phyloP scores from a whole-genome alignment of 2,888 invertebrate species.

The Cerastis rubricosa region DNA sequence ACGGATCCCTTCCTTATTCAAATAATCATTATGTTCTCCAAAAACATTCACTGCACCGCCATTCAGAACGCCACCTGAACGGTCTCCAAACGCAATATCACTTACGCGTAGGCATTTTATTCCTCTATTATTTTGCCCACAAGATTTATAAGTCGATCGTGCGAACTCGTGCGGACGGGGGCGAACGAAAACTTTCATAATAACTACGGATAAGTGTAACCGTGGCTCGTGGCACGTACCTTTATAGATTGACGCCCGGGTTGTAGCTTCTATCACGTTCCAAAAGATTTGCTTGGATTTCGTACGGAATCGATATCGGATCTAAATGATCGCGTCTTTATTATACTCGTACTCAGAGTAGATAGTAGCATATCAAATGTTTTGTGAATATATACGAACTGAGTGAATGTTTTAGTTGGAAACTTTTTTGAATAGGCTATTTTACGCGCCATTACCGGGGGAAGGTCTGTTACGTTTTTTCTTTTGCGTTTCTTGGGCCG shows the following conservation, averaged over 20 bases:
- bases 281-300: conserved; percentile 65
- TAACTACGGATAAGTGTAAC: conserved; percentile 70
- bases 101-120: conserved; percentile 62
- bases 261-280: conserved; percentile 59
- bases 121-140: conserved; percentile 69
- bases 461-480: conserved; percentile 47
- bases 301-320: conserved; percentile 53
- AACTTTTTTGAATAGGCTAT: conserved; percentile 61
- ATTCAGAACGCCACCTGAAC: conserved; percentile 41
- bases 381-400: conserved; percentile 30
- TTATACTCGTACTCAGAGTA: conserved; percentile 50
- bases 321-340: conserved; percentile 54
- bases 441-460: conserved; percentile 57
- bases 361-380: conserved; percentile 61
- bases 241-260: conserved; percentile 60
- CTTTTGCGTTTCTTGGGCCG: conserved; percentile 40
- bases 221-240: conserved; percentile 59
- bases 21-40: conserved; percentile 9
- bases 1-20: too few species aligned
- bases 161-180: conserved; percentile 64
- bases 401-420: conserved; percentile 54
- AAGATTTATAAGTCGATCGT: conserved; percentile 75
- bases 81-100: conserved; percentile 48
- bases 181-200: conserved; percentile 74
- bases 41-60: conserved; percentile 38